Evolutionary conservation across 2,113 vertebrate genomes (phyloP).

Genomic region (Spilogale gracilis): DNA sequence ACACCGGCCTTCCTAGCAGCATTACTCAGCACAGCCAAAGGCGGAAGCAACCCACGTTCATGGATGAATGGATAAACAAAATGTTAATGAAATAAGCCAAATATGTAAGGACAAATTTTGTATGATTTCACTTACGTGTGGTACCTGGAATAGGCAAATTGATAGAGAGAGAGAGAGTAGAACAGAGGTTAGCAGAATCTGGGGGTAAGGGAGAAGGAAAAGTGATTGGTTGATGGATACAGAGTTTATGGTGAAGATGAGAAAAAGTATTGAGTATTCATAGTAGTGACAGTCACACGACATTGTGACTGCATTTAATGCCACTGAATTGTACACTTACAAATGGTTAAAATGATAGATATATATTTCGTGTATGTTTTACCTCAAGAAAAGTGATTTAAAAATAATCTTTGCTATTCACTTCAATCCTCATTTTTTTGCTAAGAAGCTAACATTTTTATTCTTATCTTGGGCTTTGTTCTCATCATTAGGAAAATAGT

Average conservation of each 20-base stretch:
- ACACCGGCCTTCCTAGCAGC: background rate
- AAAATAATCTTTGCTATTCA: background rate
- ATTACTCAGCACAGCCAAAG: background rate
- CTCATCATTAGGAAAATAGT: background rate
- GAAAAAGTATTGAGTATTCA: background rate
- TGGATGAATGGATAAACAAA: background rate
- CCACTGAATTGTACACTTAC: background rate
- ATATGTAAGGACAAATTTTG: background rate
- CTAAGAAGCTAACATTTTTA: background rate
- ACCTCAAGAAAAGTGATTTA: background rate
- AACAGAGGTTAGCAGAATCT: background rate
- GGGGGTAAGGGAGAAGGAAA: background rate
- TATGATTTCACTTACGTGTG: background rate
- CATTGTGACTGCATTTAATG: conserved; percentile 24
- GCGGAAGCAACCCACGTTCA: background rate
- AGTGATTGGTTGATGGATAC: background rate
- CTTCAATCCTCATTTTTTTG: background rate
- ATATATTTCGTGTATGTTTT: background rate
- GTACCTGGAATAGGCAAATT: background rate
- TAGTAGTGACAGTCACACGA: background rate
- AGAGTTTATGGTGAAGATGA: background rate
- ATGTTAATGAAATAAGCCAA: conserved; percentile 31
- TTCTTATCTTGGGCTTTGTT: conserved; percentile 23
- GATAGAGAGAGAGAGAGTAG: background rate
- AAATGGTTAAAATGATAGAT: conserved; percentile 40